Base-by-base conservation (phyloP, 1,140 invertebrate genomes). In the Lineus longissimus region DNA sequence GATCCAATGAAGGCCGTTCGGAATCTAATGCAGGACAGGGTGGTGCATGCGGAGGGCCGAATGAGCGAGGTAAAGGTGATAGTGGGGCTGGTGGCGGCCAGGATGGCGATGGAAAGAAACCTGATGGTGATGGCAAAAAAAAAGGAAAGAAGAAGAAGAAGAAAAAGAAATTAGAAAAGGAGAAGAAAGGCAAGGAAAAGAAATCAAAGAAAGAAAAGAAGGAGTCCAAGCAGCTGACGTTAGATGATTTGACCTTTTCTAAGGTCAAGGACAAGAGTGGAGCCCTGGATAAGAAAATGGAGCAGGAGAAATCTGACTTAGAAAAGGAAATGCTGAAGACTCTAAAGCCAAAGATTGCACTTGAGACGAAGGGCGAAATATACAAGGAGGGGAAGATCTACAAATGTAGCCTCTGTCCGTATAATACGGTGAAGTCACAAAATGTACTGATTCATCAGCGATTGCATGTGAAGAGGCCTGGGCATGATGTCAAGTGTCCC, bases 341-440 rank as follows among this genome's bases (percentile, higher is more conserved):
- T 7, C 33, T 36, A 15, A 36, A 36, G 33, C 33, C 33, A 36
- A 36, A 15, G 4, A 7, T 15, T 36, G 4, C 33, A 36, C 33
- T 15, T 15, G 33, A 36, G 33, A 36, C 33, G 33, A 36, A 36
- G 15, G 33, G 33, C 33, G 33, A 36, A 36, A 36, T 36, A 36
- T 15, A 36, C 4, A 36, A 15, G 15, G 33, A 7, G 15, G 33
- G 33, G 11, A 74, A 75, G 59, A 70, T 64, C 9, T 80, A 81
- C 56, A 73, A 81, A 56, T 93, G 91, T 70, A 84, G 85, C 15
- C 86, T 89, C 59, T 94, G 92, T 81, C 91, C 91, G 11, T 94
- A 88, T 76, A 86, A 83, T 33, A 86, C 86, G 51, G 79, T 84
- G 22, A 87, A 89, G 70, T 84, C 86, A 36, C 83, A 84, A 27